These are phyloP conservation scores for Spisula solida DNA, from an alignment of 2,888 invertebrate species.

Conservation along the genomic window DNA sequence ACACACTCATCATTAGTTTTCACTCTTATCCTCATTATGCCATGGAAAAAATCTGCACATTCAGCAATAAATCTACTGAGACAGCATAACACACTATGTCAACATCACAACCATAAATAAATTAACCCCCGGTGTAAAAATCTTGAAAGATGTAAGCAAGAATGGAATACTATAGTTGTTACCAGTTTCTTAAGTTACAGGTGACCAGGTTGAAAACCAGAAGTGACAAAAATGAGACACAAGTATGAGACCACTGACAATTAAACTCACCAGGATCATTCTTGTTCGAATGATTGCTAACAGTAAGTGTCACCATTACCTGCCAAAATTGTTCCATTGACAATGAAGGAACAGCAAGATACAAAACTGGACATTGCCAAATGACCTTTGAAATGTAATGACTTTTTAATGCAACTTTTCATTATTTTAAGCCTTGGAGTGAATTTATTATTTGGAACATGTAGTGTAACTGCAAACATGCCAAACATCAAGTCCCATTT, in stretches of 20 bases:
- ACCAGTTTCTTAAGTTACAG: neutral
- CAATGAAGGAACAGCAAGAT: neutral
- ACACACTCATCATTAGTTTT: neutral
- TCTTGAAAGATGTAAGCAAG: neutral
- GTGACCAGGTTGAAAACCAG: neutral
- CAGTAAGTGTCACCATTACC: neutral
- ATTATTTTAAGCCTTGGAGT: too few species aligned
- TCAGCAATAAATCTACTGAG: neutral
- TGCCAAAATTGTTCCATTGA: neutral
- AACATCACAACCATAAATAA: neutral
- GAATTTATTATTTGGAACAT: neutral
- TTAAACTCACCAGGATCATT: neutral
- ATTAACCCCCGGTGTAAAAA: neutral
- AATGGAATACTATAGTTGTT: neutral
- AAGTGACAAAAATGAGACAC: neutral
- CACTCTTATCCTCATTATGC: neutral
- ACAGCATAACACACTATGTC: slow-evolving; percentile 3
- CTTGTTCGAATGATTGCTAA: neutral
- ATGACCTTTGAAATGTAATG: neutral
- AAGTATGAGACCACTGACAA: neutral
- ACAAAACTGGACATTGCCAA: neutral
- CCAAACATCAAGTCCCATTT: neutral
- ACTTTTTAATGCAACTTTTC: too few species aligned
- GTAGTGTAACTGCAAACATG: neutral
- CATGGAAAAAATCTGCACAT: neutral